Conservation (phyloP, 1,140 invertebrate species). For the Plectrocnemia conspersa region DNA sequence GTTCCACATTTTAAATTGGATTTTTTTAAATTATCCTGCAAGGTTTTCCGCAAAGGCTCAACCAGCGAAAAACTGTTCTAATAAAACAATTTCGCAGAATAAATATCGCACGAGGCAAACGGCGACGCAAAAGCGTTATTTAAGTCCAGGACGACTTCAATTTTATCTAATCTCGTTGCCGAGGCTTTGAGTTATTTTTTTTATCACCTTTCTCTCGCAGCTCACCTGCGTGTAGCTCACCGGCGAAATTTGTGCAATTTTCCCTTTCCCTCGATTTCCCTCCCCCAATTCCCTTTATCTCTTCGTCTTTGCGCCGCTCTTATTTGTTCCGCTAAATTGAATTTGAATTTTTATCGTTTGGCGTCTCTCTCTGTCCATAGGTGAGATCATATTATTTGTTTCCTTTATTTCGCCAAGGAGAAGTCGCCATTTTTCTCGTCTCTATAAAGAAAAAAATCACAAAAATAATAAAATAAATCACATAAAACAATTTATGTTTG, state of each 20-base stretch:
- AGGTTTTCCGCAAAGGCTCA: no score
- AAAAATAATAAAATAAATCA: no score
- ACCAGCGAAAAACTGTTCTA: no score
- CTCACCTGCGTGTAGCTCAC: slow-evolving; percentile 26
- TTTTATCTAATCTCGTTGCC: slow-evolving; percentile 23
- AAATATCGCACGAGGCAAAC: slow-evolving; percentile 1
- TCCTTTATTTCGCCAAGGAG: no score
- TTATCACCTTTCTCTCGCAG: slow-evolving; percentile 1
- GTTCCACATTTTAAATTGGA: no score
- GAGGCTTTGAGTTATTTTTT: slow-evolving; percentile 4
- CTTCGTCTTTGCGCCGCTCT: slow-evolving; percentile 15
- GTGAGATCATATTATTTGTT: no score
- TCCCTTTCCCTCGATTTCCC: slow-evolving; percentile 4
- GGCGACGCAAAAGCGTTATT: slow-evolving; percentile 1
- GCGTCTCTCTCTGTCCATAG: neutral
- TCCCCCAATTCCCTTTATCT: slow-evolving; percentile 10
- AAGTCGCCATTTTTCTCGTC: no score
- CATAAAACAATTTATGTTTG: no score
- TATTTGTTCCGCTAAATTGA: slow-evolving; percentile 36
- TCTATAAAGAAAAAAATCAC: no score
- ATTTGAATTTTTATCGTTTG: slow-evolving; percentile 33
- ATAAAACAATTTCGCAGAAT: neutral
- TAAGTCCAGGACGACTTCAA: slow-evolving; percentile 13
- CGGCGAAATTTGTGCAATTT: slow-evolving; percentile 33
- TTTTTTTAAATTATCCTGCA: no score